Percentiles rank a stretch among this genome's conserved stretches.
These are phyloP conservation scores for Lucinisca nassula DNA, from an alignment of 2,888 invertebrate species.

Conservation along the genomic window DNA sequence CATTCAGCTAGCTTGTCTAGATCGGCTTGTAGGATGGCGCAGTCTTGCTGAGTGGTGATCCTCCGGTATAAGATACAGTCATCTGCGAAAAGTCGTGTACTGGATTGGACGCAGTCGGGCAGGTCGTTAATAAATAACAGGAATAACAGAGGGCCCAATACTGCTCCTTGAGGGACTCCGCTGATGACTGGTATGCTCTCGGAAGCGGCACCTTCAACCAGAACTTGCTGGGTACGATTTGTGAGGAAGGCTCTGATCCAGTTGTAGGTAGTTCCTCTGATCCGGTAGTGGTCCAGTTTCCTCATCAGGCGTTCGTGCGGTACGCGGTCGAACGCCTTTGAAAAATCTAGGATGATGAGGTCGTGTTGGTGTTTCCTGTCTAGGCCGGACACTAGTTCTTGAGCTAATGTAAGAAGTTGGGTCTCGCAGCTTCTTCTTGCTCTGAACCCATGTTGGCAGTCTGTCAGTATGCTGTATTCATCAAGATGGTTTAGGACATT, in stretches of 20 bases:
- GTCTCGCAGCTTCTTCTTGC: slow-evolving; percentile 9
- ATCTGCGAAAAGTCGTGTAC: not conserved
- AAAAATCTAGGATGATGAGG: not conserved
- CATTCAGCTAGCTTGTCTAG: not conserved
- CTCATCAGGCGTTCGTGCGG: not conserved
- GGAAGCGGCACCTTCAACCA: not conserved
- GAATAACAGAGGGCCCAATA: not conserved
- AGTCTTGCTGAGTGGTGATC: not conserved
- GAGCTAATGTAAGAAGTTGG: not conserved
- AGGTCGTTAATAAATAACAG: slow-evolving; percentile 18
- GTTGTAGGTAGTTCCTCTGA: not conserved
- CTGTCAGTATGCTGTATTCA: not conserved
- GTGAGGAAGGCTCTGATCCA: not conserved
- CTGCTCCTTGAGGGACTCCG: slow-evolving; percentile 8
- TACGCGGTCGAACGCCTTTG: not conserved
- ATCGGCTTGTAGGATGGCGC: not conserved
- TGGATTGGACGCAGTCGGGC: not conserved
- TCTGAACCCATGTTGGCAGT: slow-evolving; percentile 11
- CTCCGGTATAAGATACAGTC: slow-evolving; percentile 15
- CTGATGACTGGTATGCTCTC: slow-evolving; percentile 5
- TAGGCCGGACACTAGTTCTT: not conserved
- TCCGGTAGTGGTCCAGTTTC: slow-evolving; percentile 1
- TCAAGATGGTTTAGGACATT: not conserved
- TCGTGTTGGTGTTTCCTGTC: not conserved
- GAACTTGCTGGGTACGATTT: not conserved